Evolutionary conservation across 2,113 vertebrate species (phyloP).

Genomic region (Sorex fumeus): DNA sequence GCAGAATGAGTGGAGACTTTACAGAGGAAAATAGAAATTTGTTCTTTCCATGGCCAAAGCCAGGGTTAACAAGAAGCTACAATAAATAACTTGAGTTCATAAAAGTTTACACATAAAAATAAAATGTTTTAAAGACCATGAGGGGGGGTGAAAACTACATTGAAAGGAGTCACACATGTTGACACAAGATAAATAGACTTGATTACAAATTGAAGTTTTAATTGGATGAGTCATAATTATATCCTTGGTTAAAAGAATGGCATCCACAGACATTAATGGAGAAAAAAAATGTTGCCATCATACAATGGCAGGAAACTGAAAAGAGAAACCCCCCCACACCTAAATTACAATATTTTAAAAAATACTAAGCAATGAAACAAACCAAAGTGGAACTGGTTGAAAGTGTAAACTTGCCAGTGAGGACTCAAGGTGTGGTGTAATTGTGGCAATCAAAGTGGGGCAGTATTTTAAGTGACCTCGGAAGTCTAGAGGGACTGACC

Average conservation of each 20-base stretch:
- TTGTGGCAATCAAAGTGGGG: too few relatives aligned
- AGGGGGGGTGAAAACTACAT: conserved; percentile 69
- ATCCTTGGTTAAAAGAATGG: conserved; percentile 76
- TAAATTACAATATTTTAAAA: too few relatives aligned
- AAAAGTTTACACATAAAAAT: neutral
- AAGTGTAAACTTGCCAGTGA: neutral
- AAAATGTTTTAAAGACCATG: neutral
- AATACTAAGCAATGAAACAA: neutral
- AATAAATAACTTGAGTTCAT: neutral
- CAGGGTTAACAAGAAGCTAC: neutral
- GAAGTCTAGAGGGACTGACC: neutral
- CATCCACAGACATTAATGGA: conserved; percentile 86
- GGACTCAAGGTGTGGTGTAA: neutral
- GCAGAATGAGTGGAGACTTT: neutral
- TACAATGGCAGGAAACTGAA: too few relatives aligned
- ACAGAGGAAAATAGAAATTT: neutral
- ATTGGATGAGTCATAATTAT: conserved; percentile 87
- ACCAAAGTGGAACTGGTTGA: neutral
- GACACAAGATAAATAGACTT: conserved; percentile 79
- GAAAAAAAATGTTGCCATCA: conserved; percentile 73
- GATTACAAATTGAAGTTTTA: conserved; percentile 84
- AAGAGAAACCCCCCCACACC: too few relatives aligned
- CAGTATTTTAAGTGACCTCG: neutral
- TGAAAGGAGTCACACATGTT: conserved; percentile 79
- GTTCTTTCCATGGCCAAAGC: neutral